Conservation (phyloP, 2,888 invertebrate species). For the Polyommatus icarus region DNA sequence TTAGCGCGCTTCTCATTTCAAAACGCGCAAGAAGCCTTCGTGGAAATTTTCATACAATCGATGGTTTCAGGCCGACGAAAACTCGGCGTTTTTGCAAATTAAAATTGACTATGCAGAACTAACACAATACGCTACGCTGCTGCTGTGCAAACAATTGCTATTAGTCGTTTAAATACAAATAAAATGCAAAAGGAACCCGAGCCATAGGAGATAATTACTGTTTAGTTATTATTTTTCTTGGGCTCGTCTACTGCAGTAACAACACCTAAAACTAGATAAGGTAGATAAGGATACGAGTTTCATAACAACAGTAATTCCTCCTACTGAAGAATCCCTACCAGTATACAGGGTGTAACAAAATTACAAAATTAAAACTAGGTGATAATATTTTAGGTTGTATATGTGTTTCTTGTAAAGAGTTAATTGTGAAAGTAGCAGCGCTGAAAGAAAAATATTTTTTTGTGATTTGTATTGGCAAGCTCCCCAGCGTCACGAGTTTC, state of each 20-base stretch:
- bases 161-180: neutral
- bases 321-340: too few species aligned
- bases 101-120: conserved; percentile 7
- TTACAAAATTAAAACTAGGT: too few species aligned
- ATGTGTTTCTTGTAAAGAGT: too few species aligned
- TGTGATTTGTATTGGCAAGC: too few species aligned
- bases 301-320: too few species aligned
- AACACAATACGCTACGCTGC: conserved; percentile 6
- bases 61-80: neutral
- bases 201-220: neutral
- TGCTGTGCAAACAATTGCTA: neutral
- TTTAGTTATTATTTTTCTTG: neutral
- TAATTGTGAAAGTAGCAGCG: too few species aligned
- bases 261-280: neutral
- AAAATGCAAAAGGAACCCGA: neutral
- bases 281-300: too few species aligned
- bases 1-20: neutral
- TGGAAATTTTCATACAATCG: neutral
- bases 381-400: too few species aligned
- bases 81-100: neutral
- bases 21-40: neutral
- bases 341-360: too few species aligned
- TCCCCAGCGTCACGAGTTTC: too few species aligned
- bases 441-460: too few species aligned
- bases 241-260: neutral